phyloP scores from a whole-genome alignment of 1,140 invertebrate species.

The Drosophila sulfurigaster region DNA sequence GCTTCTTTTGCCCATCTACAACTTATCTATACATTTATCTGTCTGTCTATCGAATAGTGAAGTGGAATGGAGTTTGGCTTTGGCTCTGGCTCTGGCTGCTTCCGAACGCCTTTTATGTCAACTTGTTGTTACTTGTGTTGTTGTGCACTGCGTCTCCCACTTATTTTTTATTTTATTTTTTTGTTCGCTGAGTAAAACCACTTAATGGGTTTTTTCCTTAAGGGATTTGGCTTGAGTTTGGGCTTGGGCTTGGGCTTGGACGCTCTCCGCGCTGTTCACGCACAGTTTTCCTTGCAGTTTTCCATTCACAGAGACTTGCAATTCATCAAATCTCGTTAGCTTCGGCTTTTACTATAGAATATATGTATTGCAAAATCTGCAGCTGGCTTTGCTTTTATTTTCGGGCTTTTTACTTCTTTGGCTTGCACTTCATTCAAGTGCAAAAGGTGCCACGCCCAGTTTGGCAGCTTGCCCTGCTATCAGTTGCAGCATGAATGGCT shows the following conservation, averaged over 20 bases:
- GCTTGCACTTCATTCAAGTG: conserved; percentile 48
- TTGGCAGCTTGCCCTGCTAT: not conserved
- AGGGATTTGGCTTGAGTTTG: conserved; percentile 36
- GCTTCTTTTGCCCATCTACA: conserved; percentile 13
- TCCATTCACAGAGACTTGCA: conserved; percentile 79
- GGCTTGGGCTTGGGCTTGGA: not conserved
- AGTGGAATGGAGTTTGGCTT: conserved; percentile 17
- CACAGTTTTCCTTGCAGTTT: conserved; percentile 58
- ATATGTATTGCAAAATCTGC: conserved; percentile 51
- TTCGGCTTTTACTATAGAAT: conserved; percentile 71
- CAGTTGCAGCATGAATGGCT: conserved; percentile 2
- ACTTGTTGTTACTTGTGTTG: conserved; percentile 73
- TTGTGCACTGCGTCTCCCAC: conserved; percentile 34
- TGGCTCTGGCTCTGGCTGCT: not conserved
- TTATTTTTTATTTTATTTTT: conserved; percentile 26
- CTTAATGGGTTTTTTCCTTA: conserved; percentile 68
- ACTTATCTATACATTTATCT: conserved; percentile 25
- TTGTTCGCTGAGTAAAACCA: conserved; percentile 71
- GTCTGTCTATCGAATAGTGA: conserved; percentile 14
- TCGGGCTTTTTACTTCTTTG: conserved; percentile 37
- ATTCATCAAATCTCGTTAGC: conserved; percentile 80
- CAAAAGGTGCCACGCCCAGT: conserved; percentile 59
- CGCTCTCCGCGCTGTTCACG: conserved; percentile 50
- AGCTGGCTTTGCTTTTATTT: conserved; percentile 66
- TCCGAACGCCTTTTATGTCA: conserved; percentile 67